A percentile compares a stretch with the other conserved stretches of the same genome.
Evolutionary conservation across 1,140 invertebrate genomes (phyloP).

Genomic region (Diorhabda elongata): DNA sequence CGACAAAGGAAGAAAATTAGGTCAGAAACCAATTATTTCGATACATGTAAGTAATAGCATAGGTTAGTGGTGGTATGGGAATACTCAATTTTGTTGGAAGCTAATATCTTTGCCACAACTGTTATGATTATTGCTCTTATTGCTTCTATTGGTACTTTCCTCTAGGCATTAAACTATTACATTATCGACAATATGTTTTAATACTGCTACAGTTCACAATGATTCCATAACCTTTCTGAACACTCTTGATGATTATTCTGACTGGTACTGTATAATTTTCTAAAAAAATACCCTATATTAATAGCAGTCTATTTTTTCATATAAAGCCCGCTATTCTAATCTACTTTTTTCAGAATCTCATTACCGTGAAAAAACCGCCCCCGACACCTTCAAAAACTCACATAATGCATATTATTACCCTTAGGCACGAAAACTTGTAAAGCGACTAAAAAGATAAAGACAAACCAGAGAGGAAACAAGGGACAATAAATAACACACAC

Average conservation of each 20-base stretch:
- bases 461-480: constrained; percentile 1
- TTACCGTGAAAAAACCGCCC: constrained; percentile 1
- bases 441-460: constrained; percentile 1
- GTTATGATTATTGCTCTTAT: constrained; percentile 3
- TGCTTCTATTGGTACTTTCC: neutral
- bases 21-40: neutral
- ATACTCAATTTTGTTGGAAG: neutral
- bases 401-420: constrained; percentile 2
- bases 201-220: no score
- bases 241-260: no score
- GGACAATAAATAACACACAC: neutral
- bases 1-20: constrained; percentile 2
- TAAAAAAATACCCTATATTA: neutral
- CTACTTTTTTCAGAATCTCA: neutral
- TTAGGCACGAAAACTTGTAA: constrained; percentile 1
- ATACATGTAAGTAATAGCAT: constrained; percentile 1
- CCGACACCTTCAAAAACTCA: neutral
- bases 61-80: neutral
- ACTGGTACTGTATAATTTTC: no score
- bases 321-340: neutral
- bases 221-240: no score
- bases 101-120: constrained; percentile 2
- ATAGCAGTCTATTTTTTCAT: neutral
- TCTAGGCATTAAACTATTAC: no score
- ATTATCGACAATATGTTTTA: no score